Conservation (phyloP, 2,797 vertebrate genomes). For the Lacerta viridis region DNA sequence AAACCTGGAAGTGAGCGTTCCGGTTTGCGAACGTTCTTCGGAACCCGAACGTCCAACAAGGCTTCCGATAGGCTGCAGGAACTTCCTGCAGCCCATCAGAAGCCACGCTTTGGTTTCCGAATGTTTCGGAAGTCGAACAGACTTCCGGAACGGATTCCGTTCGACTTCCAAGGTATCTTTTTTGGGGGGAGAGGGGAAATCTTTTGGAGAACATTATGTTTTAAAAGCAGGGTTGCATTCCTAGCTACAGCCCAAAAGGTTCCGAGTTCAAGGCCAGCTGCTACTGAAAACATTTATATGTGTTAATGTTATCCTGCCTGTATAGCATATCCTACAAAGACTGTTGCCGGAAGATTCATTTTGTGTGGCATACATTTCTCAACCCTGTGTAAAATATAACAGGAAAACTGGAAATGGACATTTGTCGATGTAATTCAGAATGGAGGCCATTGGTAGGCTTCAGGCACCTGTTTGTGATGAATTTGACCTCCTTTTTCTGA, state of each 20-base stretch:
- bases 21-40: too few relatives aligned
- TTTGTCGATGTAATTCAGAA: too few relatives aligned
- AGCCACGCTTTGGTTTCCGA: too few relatives aligned
- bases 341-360: not conserved
- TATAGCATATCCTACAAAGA: not conserved
- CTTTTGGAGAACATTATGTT: not conserved
- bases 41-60: too few relatives aligned
- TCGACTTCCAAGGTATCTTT: not conserved
- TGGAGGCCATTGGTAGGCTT: not conserved
- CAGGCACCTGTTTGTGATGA: not conserved
- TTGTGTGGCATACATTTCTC: not conserved
- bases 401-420: not conserved
- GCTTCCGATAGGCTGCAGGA: too few relatives aligned
- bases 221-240: not conserved
- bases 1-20: too few relatives aligned
- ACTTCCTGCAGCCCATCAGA: too few relatives aligned
- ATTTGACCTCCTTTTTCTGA: not conserved
- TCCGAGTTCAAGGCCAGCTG: not conserved
- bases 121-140: too few relatives aligned
- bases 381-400: not conserved
- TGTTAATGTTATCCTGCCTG: not conserved
- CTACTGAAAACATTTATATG: not conserved
- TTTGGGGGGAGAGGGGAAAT: not conserved
- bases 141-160: too few relatives aligned
- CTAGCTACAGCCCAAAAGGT: not conserved